Conservation (phyloP, 2,113 vertebrate species). For the Dromas ardeola region DNA sequence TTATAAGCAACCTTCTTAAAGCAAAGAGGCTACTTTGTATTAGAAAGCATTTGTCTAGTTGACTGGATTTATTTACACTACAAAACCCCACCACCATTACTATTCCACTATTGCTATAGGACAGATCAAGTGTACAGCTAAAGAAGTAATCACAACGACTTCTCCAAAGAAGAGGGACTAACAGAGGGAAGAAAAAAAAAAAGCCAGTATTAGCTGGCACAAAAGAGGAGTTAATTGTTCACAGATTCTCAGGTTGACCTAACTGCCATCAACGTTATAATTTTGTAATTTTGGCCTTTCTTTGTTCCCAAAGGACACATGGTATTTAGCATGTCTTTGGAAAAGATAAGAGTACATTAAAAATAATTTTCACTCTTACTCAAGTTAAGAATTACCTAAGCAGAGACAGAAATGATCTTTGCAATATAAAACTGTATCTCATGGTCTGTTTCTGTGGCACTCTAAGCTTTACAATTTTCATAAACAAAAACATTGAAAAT, state of each 20-base stretch:
- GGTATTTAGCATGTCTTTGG: not conserved
- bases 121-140: not conserved
- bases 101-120: not conserved
- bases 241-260: not conserved
- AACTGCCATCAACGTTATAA: not conserved
- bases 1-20: not conserved
- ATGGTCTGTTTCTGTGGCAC: not conserved
- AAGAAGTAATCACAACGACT: not conserved
- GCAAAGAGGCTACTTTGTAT: not conserved
- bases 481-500: not conserved
- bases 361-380: not conserved
- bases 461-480: not conserved
- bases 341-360: not conserved
- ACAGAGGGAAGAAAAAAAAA: fast-evolving
- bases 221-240: not conserved
- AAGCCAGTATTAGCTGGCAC: not conserved
- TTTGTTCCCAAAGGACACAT: not conserved
- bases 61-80: not conserved
- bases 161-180: not conserved
- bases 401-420: not conserved
- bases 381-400: not conserved
- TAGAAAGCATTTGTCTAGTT: not conserved
- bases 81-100: not conserved
- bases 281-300: not conserved
- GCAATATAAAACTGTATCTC: not conserved